Evolutionary conservation across 2,888 invertebrate species (phyloP).

Genomic region (Phortica magna): DNA sequence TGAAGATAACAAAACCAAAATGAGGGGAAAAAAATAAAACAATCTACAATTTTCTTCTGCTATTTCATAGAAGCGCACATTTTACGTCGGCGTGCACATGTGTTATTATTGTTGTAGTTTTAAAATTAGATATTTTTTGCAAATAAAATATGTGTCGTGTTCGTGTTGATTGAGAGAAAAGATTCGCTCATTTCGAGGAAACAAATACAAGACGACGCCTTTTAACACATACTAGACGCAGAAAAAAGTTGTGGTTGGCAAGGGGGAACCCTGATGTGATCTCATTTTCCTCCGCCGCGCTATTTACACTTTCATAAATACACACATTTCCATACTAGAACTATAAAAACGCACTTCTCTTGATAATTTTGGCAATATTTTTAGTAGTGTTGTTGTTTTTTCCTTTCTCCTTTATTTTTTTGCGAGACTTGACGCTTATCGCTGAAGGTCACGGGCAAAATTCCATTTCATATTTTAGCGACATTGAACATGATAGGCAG

Average conservation of each 20-base stretch:
- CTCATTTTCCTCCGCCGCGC: too few relatives aligned
- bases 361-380: constrained; percentile 68
- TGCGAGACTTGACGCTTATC: constrained; percentile 57
- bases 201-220: not conserved
- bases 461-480: constrained; percentile 55
- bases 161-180: constrained; percentile 24
- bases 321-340: not conserved
- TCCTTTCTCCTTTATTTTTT: constrained; percentile 22
- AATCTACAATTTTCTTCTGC: not conserved
- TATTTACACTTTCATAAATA: not conserved
- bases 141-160: constrained; percentile 28
- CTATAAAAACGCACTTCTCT: constrained; percentile 16
- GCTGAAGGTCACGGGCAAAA: constrained; percentile 74
- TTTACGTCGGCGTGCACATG: not conserved
- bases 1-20: constrained; percentile 55
- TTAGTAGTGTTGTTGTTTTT: constrained; percentile 45
- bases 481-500: constrained; percentile 61
- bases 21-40: not conserved
- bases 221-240: not conserved
- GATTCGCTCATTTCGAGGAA: constrained; percentile 1
- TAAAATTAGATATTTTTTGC: constrained; percentile 57
- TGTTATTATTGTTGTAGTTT: constrained; percentile 25
- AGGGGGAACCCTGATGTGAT: not conserved
- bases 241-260: not conserved
- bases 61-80: constrained; percentile 6